Evolutionary conservation across 2,888 invertebrate species (phyloP).

Genomic region (Megamerina dolium): DNA sequence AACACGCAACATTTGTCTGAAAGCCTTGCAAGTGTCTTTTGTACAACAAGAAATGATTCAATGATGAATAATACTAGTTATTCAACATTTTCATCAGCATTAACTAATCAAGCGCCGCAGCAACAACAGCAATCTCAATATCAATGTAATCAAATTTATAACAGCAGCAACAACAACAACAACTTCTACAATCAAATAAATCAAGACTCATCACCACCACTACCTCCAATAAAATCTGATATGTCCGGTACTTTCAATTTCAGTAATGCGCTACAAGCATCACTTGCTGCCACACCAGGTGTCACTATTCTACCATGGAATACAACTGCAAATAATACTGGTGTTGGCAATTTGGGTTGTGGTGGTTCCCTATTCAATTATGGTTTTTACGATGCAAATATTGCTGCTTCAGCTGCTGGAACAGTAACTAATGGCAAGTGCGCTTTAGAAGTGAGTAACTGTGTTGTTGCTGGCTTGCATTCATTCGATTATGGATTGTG

Average conservation of each 20-base stretch:
- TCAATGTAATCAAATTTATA: slow-evolving; percentile 11
- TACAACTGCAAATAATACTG: slow-evolving; percentile 1
- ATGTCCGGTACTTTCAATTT: too few species aligned
- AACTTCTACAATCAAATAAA: slow-evolving; percentile 14
- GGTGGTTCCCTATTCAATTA: slow-evolving; percentile 22
- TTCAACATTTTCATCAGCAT: too few species aligned
- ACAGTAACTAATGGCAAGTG: neutral
- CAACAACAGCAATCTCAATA: slow-evolving; percentile 9
- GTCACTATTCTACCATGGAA: slow-evolving; percentile 32
- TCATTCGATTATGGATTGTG: too few species aligned
- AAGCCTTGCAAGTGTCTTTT: too few species aligned
- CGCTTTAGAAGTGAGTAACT: too few species aligned
- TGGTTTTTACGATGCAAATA: slow-evolving; percentile 23
- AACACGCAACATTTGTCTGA: too few species aligned
- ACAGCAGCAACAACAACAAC: slow-evolving; percentile 8
- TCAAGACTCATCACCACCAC: slow-evolving; percentile 8
- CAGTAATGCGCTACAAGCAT: slow-evolving; percentile 35
- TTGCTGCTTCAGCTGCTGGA: slow-evolving; percentile 9
- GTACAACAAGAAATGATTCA: too few species aligned
- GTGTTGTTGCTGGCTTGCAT: too few species aligned
- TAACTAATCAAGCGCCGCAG: too few species aligned
- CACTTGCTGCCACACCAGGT: slow-evolving; percentile 39
- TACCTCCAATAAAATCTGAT: slow-evolving; percentile 22
- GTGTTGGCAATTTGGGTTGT: neutral
- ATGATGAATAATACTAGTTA: too few species aligned